Conservation (phyloP, 1,140 invertebrate genomes). For the Drosophila athabasca region DNA sequence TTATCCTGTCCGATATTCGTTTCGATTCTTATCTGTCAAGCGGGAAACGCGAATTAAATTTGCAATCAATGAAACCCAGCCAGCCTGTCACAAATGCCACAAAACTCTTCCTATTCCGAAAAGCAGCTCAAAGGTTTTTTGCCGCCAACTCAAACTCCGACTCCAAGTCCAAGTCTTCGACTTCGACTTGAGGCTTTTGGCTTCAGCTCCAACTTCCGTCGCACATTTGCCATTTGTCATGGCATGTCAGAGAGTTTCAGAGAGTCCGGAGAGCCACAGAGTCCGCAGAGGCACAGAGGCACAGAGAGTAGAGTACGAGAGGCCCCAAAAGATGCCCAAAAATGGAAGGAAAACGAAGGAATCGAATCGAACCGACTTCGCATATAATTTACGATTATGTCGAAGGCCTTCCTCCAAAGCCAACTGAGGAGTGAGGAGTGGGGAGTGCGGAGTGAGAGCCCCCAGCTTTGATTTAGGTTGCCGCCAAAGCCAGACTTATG, state of each 20-base stretch:
- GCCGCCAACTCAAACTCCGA: constrained; percentile 33
- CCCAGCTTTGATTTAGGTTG: constrained; percentile 72
- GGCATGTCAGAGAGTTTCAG: constrained; percentile 42
- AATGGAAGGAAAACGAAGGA: constrained; percentile 48
- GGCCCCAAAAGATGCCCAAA: constrained; percentile 49
- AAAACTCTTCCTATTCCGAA: constrained; percentile 33
- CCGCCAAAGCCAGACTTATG: constrained; percentile 64
- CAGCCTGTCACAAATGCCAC: constrained; percentile 59
- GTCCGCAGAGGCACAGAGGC: not conserved
- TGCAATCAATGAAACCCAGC: constrained; percentile 69
- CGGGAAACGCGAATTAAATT: constrained; percentile 43
- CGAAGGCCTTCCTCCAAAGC: not conserved
- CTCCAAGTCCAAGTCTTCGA: constrained; percentile 6
- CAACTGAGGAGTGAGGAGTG: no score
- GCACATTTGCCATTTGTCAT: constrained; percentile 80
- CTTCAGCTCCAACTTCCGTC: constrained; percentile 57
- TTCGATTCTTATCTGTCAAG: constrained; percentile 56
- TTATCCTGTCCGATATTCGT: constrained; percentile 1
- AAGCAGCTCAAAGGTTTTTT: constrained; percentile 30
- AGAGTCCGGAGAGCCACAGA: constrained; percentile 5
- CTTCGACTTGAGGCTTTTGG: not conserved
- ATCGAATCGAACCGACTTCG: constrained; percentile 33
- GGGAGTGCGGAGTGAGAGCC: no score
- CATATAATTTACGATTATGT: constrained; percentile 77
- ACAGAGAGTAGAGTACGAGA: not conserved